Evolutionary conservation across 2,888 invertebrate genomes (phyloP).

Genomic region (Perizoma flavofasciatum): DNA sequence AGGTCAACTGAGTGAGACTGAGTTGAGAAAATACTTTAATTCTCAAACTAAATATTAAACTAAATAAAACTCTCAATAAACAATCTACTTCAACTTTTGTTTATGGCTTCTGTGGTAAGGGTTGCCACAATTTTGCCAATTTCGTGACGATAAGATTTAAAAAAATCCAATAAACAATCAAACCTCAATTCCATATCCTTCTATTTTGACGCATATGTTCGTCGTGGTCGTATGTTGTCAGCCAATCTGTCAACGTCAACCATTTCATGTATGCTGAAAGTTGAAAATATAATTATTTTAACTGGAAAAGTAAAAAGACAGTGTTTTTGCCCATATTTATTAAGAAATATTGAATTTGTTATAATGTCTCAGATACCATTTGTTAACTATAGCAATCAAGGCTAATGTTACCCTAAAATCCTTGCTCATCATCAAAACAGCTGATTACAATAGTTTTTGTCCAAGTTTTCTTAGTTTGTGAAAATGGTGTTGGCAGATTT

Average conservation of each 20-base stretch:
- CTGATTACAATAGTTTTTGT: conserved; percentile 46
- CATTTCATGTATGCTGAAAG: conserved; percentile 15
- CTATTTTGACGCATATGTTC: conserved; percentile 33
- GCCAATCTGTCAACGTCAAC: conserved; percentile 22
- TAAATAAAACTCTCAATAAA: too few relatives aligned
- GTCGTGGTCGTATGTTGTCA: conserved; percentile 66
- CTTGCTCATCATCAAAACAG: conserved; percentile 43
- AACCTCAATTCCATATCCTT: conserved; percentile 9
- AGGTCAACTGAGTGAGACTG: too few relatives aligned
- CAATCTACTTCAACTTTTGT: too few relatives aligned
- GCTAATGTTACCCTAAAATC: conserved; percentile 24
- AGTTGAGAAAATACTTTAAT: too few relatives aligned
- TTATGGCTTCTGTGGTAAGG: too few relatives aligned
- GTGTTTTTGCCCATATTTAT: conserved; percentile 11
- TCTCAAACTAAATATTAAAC: too few relatives aligned
- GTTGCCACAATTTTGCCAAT: too few relatives aligned
- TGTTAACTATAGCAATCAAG: conserved; percentile 20
- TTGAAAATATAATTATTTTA: conserved; percentile 10
- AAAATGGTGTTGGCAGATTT: conserved; percentile 99
- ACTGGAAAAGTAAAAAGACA: conserved; percentile 17
- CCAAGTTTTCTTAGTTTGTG: conserved; percentile 43
- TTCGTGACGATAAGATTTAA: too few relatives aligned
- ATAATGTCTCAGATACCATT: conserved; percentile 47
- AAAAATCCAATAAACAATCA: not conserved
- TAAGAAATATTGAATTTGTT: conserved; percentile 22